Evolutionary conservation across 2,797 vertebrate genomes (phyloP).

Genomic region (Poeciliopsis presidionis): DNA sequence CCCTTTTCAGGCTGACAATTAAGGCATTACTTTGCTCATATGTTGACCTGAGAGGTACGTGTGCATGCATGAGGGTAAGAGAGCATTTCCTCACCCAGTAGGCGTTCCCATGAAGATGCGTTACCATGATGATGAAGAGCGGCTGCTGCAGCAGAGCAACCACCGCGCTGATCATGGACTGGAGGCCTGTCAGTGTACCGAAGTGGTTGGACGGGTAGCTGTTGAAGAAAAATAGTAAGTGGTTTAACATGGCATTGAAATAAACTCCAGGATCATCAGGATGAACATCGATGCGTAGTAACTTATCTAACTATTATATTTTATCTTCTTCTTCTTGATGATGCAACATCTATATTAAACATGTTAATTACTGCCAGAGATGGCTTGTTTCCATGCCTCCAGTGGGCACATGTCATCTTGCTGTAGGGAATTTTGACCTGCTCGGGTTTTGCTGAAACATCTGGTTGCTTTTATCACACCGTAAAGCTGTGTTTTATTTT

Average conservation of each 20-base stretch:
- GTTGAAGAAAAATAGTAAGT: constrained; percentile 24
- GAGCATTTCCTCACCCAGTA: constrained; percentile 83
- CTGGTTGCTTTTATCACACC: constrained; percentile 60
- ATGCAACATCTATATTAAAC: not conserved
- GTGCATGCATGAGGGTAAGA: not conserved
- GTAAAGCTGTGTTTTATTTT: constrained; percentile 36
- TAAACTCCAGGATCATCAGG: not conserved
- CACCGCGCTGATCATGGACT: constrained; percentile 90
- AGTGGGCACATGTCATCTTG: not conserved
- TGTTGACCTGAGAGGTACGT: not conserved
- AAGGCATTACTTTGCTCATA: not conserved
- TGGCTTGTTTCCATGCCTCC: not conserved
- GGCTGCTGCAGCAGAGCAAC: constrained; percentile 90
- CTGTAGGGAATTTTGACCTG: not conserved
- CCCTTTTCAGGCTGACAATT: not conserved
- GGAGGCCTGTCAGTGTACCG: constrained; percentile 90
- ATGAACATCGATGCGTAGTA: not conserved
- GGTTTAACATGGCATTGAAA: not conserved
- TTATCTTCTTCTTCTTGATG: not conserved
- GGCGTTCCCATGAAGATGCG: constrained; percentile 80
- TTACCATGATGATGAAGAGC: constrained; percentile 88
- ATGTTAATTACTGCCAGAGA: constrained; percentile 8
- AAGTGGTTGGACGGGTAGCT: constrained; percentile 93
- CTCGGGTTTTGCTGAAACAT: constrained; percentile 37
- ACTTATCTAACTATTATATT: not conserved